Conservation (phyloP, 2,113 vertebrate genomes). For the Terrapene triunguis region DNA sequence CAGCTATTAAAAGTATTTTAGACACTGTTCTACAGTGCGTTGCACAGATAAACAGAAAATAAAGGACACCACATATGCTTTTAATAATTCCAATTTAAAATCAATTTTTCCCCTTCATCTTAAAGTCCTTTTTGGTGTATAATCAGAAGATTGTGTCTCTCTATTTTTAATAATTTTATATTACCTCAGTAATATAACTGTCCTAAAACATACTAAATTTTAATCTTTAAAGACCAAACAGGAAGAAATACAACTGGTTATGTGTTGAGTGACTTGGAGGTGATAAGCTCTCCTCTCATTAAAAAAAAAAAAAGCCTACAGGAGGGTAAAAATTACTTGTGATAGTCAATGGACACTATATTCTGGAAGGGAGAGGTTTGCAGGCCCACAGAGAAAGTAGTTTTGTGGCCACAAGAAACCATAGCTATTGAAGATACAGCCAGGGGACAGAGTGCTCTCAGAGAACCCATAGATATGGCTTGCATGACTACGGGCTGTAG, state of each 20-base stretch:
- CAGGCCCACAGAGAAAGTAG: neutral
- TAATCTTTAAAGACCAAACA: conserved; percentile 75
- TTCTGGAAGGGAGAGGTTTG: neutral
- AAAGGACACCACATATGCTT: conserved; percentile 76
- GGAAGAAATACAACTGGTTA: conserved; percentile 49
- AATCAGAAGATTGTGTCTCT: conserved; percentile 69
- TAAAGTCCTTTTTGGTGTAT: conserved; percentile 77
- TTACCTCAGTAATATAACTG: conserved; percentile 79
- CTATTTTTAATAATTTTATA: conserved; percentile 80
- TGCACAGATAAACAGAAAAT: conserved; percentile 60
- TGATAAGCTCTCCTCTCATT: conserved; percentile 17
- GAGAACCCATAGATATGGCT: conserved; percentile 26
- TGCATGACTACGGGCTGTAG: neutral
- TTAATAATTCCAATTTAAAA: conserved; percentile 69
- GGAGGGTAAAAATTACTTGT: conserved; percentile 39
- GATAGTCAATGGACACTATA: neutral
- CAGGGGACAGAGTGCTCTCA: neutral
- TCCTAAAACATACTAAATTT: conserved; percentile 66
- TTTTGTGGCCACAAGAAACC: neutral
- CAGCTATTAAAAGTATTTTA: conserved; percentile 30
- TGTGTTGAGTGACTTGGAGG: neutral
- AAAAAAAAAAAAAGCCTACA: neutral
- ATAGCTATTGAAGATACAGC: neutral
- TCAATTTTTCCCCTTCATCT: conserved; percentile 76
- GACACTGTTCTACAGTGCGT: conserved; percentile 44